Evolutionary conservation across 1,140 invertebrate species (phyloP), one percentile per base, ranked within the genome.

Genomic region (Zaprionus inermis): DNA sequence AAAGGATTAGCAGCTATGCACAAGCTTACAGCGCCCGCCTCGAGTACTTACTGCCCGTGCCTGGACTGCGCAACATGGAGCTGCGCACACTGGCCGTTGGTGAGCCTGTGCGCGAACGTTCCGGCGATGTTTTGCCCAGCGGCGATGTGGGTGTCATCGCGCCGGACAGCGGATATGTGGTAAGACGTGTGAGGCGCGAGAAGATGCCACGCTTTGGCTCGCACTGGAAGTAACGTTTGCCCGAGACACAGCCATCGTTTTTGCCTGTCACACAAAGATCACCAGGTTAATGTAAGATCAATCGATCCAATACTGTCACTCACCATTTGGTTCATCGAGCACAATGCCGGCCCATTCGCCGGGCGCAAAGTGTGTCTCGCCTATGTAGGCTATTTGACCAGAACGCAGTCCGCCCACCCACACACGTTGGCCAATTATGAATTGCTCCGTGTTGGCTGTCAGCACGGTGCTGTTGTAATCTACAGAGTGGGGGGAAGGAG

Each of bases 321-420:
- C 93, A 95, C 98, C 98, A 83, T 97, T 97, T 30, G 98, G 95
- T 76, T 98, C 96, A 92, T 99, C 98, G 63, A 99, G 94, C 36
- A 98, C 98, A 61, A 99, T 96, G 41, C 98, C 98, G 81, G 98
- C 98, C 98, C 98, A 99, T 68, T 98, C 97, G 76, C 98, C 98
- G 34, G 96, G 95, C 22, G 97, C 98, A 93, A 99, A 99, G 91
- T 98, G 95, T 36, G 98, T 98, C 92, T 99, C 98, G n/a, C 99
- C 99, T 71, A 99, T 98, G 92, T 97, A 99, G 28, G 98, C 98
- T 76, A 99, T 99, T 82, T 95, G 95, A 30, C 98, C 98, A 5
- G 97, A 96, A 91, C 99, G 98, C n/a, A 95, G 96, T 38, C 98
- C 98, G 85, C 97, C 97, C 32, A 99, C 98, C 96, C 97, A 99